phyloP scores from a whole-genome alignment of 1,140 invertebrate species.

The Trichomalopsis sarcophagae region DNA sequence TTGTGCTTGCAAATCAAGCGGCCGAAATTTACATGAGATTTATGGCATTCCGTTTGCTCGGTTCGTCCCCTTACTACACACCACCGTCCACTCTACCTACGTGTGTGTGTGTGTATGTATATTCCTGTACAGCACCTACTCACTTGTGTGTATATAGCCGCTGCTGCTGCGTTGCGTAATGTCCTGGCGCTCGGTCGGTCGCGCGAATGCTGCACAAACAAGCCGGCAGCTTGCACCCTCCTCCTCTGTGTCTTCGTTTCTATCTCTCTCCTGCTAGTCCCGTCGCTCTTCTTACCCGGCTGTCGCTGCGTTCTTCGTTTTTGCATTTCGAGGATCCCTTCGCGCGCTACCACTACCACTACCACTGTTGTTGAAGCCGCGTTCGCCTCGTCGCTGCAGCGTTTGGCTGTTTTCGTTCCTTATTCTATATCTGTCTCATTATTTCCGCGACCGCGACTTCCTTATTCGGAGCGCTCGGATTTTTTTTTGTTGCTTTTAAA shows the following conservation, averaged over 20 bases:
- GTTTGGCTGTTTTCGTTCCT: constrained; percentile 23
- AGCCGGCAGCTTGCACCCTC: not conserved
- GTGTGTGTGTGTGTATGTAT: not conserved
- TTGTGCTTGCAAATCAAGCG: constrained; percentile 73
- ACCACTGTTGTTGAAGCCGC: not conserved
- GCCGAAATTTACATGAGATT: constrained; percentile 73
- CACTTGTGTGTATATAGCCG: not conserved
- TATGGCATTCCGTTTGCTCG: constrained; percentile 70
- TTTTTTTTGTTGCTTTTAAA: not conserved
- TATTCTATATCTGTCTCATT: constrained; percentile 36
- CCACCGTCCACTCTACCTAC: not conserved
- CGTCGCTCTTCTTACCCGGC: constrained; percentile 1
- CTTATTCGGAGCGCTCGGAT: not conserved
- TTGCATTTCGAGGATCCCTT: constrained; percentile 42
- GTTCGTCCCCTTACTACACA: constrained; percentile 44
- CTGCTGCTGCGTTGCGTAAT: constrained; percentile 51
- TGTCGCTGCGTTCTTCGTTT: not conserved
- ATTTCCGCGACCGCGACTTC: constrained; percentile 19
- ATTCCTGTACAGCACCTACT: not conserved
- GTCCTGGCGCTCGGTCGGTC: constrained; percentile 10
- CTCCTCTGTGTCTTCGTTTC: not conserved
- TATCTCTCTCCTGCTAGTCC: not conserved
- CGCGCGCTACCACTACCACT: too few species aligned
- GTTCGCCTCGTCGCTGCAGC: not conserved
- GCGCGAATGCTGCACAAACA: constrained; percentile 31